Evolutionary conservation across 2,113 vertebrate species (phyloP), one percentile per base, ranked within the genome.

Genomic region (Columbina picui): DNA sequence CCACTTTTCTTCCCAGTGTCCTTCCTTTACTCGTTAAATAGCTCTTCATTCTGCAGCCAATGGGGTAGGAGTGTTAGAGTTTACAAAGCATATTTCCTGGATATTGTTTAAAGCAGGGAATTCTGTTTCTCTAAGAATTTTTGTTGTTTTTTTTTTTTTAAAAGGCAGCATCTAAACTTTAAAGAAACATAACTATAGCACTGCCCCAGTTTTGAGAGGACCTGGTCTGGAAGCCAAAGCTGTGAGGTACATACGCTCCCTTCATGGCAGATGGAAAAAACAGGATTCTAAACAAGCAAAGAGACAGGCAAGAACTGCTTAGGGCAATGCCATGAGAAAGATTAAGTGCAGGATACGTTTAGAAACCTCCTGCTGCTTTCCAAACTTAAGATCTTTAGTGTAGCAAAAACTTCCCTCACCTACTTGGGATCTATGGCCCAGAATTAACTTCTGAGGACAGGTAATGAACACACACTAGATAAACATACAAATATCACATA

Each of bases 241-340:
- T 1, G 38, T 29, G 38, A 76, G 7, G n/a, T 52, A 30, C 3
- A 20, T 20, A 68, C 0, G 3, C 12, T 43, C 7, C 30, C 36
- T 26, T 69, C 52, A 52, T 4, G 10, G 23, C 41, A 36, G 17
- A 22, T 34, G 39, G 47, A 43, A 73, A 29, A 71, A 63, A 47
- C 1, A 47, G 29, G 17, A 38, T 52, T 49, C 10, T 18, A 26
- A 6, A 23, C 10, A 70, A 53, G 38, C 23, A 80, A 45, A 12
- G 14, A 80, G 27, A 14, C 6, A 61, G 67, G 26, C 27, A 50
- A 84, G 55, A 50, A 63, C 36, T 57, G 19, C 38, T 39, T 30
- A 23, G 21, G 38, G 29, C 14, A 63, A 52, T 6, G 36, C 14
- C 27, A 34, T 52, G 10, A 16, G 30, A 74, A 68, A 68, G 29